Percentiles rank a stretch among this genome's conserved stretches.
Evolutionary conservation across 2,797 vertebrate species (phyloP).

Genomic region (Labeo calbasu): DNA sequence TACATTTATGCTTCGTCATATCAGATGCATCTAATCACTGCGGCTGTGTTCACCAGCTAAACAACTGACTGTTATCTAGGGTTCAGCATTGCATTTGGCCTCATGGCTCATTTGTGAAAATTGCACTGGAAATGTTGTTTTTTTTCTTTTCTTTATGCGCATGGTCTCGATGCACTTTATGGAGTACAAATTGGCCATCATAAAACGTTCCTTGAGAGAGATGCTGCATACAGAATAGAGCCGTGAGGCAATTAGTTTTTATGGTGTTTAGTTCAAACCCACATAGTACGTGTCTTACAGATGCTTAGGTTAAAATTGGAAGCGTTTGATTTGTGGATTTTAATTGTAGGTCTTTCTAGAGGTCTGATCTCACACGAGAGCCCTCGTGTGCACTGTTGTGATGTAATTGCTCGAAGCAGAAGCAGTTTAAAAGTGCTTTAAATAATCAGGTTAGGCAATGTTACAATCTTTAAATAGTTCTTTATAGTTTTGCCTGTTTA

Average conservation of each 20-base stretch:
- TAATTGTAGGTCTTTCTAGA: not conserved
- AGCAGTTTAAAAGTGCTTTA: not conserved
- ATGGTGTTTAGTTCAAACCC: slow-evolving; percentile 52
- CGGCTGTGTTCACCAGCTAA: slow-evolving; percentile 30
- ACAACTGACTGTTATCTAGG: slow-evolving; percentile 28
- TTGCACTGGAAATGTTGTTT: slow-evolving; percentile 31
- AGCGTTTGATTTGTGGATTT: not conserved
- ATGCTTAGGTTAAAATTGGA: slow-evolving; percentile 44
- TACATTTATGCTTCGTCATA: slow-evolving; percentile 5
- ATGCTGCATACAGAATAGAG: slow-evolving; percentile 47
- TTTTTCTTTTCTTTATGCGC: slow-evolving; percentile 43
- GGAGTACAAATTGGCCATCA: slow-evolving; percentile 56
- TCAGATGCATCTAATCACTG: slow-evolving; percentile 36
- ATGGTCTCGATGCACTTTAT: slow-evolving; percentile 38
- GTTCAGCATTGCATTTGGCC: slow-evolving; percentile 42
- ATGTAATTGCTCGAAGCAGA: not conserved
- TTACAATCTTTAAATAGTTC: not conserved
- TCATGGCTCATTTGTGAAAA: slow-evolving; percentile 40
- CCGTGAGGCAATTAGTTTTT: slow-evolving; percentile 53
- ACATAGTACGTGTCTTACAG: slow-evolving; percentile 33
- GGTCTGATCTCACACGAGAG: not conserved
- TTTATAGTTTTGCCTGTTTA: not conserved
- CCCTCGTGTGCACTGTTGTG: not conserved
- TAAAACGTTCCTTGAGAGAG: slow-evolving; percentile 46
- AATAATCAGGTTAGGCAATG: not conserved